phyloP scores from a whole-genome alignment of 2,113 vertebrate species.

The Pipa parva region DNA sequence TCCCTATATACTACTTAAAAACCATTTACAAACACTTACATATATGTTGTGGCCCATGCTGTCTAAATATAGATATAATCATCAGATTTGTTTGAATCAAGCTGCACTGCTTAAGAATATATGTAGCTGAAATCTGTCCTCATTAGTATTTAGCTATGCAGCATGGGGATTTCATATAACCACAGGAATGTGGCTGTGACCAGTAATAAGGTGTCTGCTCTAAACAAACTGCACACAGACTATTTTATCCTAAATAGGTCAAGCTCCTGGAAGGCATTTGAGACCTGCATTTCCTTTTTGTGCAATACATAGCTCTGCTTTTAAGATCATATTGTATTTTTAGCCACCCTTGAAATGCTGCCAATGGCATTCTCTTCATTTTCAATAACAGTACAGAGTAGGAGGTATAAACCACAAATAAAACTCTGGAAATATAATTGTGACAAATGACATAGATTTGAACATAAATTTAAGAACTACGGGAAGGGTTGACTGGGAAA shows the following conservation, averaged over 20 bases:
- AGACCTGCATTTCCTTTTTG: not conserved
- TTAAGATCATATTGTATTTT: not conserved
- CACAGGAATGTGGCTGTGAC: no score
- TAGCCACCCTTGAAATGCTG: slow-evolving; percentile 1
- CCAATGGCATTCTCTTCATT: not conserved
- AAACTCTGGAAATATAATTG: not conserved
- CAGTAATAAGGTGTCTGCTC: no score
- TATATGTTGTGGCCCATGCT: no score
- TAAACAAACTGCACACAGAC: not conserved
- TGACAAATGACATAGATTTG: slow-evolving; percentile 1
- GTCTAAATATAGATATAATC: no score
- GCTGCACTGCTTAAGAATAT: no score
- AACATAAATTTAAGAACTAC: not conserved
- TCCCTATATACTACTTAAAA: no score
- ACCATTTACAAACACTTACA: no score
- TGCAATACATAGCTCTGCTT: not conserved
- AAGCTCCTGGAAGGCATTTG: not conserved
- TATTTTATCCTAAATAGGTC: slow-evolving; percentile 3
- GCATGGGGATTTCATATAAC: no score
- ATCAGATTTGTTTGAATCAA: no score
- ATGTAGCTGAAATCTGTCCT: no score
- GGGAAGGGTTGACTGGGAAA: not conserved
- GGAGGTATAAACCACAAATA: not conserved
- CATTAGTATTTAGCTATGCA: no score
- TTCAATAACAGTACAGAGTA: slow-evolving; percentile 9